phyloP scores from a whole-genome alignment of 2,888 invertebrate genomes.

The Machimus atricapillus region DNA sequence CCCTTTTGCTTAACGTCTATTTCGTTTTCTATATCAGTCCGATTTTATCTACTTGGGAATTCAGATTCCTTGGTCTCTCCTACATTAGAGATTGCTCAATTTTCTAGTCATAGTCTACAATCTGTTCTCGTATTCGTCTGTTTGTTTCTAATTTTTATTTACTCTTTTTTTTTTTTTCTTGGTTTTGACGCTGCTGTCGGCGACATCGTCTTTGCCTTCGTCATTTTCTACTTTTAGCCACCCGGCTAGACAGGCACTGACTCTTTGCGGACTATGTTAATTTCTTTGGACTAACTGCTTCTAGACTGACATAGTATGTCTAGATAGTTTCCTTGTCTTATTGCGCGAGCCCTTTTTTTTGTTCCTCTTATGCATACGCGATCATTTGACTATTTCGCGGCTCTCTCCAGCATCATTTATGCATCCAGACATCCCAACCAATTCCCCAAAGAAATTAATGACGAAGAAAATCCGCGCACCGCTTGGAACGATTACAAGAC shows the following conservation, averaged over 20 bases:
- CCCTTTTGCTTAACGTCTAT: background rate
- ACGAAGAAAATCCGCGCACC: background rate
- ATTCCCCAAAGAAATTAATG: background rate
- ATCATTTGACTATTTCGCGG: slow-evolving; percentile 3
- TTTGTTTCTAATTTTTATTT: background rate
- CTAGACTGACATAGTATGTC: background rate
- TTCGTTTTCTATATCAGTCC: background rate
- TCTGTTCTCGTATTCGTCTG: background rate
- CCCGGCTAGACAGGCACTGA: slow-evolving; percentile 25
- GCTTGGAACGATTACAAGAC: background rate
- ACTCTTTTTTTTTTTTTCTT: slow-evolving; percentile 1
- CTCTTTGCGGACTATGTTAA: slow-evolving; percentile 16
- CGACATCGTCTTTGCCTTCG: slow-evolving; percentile 30
- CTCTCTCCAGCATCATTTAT: background rate
- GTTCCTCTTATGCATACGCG: background rate
- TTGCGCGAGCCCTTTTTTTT: background rate
- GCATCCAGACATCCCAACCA: background rate
- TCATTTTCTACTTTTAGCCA: slow-evolving; percentile 20
- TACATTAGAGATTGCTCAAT: slow-evolving; percentile 11
- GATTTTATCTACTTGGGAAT: background rate
- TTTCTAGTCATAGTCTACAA: background rate
- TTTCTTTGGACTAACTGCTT: background rate
- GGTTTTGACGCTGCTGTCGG: slow-evolving; percentile 7
- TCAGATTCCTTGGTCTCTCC: slow-evolving; percentile 5
- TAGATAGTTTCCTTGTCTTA: background rate